Evolutionary conservation across 2,113 vertebrate genomes (phyloP), one percentile per base, ranked within the genome.

Genomic region (Chlorodrepanis virens): DNA sequence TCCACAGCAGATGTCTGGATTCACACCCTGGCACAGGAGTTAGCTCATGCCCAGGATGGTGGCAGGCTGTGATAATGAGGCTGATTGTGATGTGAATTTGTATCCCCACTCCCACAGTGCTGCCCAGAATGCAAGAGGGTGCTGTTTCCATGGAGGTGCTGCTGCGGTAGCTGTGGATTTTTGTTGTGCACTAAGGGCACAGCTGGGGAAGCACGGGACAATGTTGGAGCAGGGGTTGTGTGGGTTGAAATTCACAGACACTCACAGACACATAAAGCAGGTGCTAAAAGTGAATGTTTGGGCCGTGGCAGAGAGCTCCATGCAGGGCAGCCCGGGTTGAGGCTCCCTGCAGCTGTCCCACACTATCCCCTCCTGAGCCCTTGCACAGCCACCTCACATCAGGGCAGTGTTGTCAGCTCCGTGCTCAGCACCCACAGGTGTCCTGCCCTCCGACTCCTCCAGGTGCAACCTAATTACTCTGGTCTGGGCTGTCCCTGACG

Each of bases 301-400:
- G 65, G 49, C 31, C 15, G 1, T 52, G 24, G 40, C 39, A 57
- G 69, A 57, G 31, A 80, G 59, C 7, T 40, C 27, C 6, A 3
- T 33, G 52, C 20, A 49, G 12, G 69, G 29, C 11, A 71, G 45
- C 42, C 23, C 23, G 86, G 11, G 24, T 0, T 4, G 6, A 57
- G 60, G 42, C 15, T 75, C 56, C 45, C 8, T 53, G 2, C 71
- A 74, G 37, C 63, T 6, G 0, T 49, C 54, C 83, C 2, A 0
- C 22, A 2, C 27, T 0, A 0, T 87, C 25, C 45, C 35, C 42
- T 87, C 65, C 77, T 1, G 12, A 33, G 16, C 24, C n/a, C 70
- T 57, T 1, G 16, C 0, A 0, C 74, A 87, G 52, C 52, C 0
- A 0, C 56, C 44, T 49, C 6, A 0, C 3, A 0, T 14, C 67